Percentiles rank a stretch among this genome's conserved stretches.
These are phyloP conservation scores for Calliphora vomitoria DNA, from an alignment of 2,888 invertebrate species.

Conservation along the genomic window DNA sequence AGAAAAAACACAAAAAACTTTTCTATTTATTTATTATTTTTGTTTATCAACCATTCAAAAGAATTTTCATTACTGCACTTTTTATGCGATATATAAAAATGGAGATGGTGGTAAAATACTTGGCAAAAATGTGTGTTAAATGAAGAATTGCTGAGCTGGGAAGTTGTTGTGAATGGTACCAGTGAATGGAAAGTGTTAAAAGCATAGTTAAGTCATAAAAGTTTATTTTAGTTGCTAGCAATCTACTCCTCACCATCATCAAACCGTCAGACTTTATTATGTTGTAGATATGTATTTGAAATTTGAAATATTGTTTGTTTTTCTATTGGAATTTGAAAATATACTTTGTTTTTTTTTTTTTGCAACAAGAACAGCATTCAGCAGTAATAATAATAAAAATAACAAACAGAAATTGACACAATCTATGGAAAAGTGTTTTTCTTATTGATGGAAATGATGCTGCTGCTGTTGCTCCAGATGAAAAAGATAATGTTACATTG, in stretches of 20 bases:
- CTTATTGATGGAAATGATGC: conserved; percentile 42
- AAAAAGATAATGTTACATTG: conserved; percentile 29
- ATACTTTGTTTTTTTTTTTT: neutral
- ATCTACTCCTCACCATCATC: neutral
- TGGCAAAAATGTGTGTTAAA: conserved; percentile 13
- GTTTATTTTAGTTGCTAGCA: conserved; percentile 56
- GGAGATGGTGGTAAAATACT: neutral
- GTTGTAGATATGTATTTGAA: conserved; percentile 10
- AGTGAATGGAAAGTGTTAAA: conserved; percentile 64
- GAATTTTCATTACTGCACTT: neutral
- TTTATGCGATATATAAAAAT: neutral
- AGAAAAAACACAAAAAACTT: conserved; percentile 23
- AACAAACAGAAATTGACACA: conserved; percentile 38
- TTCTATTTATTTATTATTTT: conserved; percentile 43
- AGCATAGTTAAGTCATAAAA: conserved; percentile 70
- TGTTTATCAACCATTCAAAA: conserved; percentile 53
- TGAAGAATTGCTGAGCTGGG: conserved; percentile 17
- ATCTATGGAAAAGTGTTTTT: conserved; percentile 53
- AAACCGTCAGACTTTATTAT: conserved; percentile 7
- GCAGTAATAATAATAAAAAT: conserved; percentile 30
- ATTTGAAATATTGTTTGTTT: conserved; percentile 57
- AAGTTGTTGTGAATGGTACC: neutral
- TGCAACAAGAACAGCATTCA: neutral
- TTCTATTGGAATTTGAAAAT: neutral
- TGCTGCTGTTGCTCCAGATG: conserved; percentile 35